These are phyloP conservation scores for Numenius arquata DNA, from an alignment of 2,113 vertebrate species.

Conservation along the genomic window DNA sequence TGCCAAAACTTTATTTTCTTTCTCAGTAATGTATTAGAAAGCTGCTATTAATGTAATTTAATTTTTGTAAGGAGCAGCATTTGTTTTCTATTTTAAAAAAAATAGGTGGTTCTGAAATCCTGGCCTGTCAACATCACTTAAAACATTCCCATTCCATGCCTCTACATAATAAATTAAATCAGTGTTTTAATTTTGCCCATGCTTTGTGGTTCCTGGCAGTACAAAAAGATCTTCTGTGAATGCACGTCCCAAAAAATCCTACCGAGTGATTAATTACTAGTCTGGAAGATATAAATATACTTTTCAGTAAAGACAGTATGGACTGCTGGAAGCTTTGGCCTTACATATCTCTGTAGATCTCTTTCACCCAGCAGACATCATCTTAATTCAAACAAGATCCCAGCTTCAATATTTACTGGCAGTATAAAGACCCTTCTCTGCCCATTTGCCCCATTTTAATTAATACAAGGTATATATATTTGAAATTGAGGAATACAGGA, in stretches of 20 bases:
- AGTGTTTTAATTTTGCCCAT: conserved; percentile 82
- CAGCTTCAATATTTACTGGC: conserved; percentile 14
- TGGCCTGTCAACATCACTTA: conserved; percentile 75
- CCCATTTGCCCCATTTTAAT: neutral
- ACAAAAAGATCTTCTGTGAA: conserved; percentile 80
- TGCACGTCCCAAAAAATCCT: conserved; percentile 69
- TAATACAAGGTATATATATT: neutral
- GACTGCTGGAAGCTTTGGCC: conserved; percentile 71
- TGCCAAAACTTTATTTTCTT: conserved; percentile 71
- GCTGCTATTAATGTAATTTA: conserved; percentile 74
- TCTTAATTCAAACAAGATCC: conserved; percentile 83
- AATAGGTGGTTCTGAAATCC: conserved; percentile 72
- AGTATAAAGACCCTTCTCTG: neutral
- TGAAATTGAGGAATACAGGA: neutral
- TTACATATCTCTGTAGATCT: conserved; percentile 66
- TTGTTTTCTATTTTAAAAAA: conserved; percentile 74
- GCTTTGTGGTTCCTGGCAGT: conserved; percentile 79
- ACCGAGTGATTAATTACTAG: conserved; percentile 83
- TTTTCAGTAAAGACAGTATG: conserved; percentile 76
- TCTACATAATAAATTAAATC: conserved; percentile 80
- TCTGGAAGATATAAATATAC: conserved; percentile 86
- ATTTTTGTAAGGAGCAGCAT: conserved; percentile 67
- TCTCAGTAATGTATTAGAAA: conserved; percentile 68
- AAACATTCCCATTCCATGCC: conserved; percentile 72
- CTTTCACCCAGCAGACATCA: conserved; percentile 71